Evolutionary conservation across 30 jellyfish, hydroid and myxozoan genomes (phyloP), one percentile per base, ranked within the genome.

Genomic region (Hydractinia symbiolongicarpus): DNA sequence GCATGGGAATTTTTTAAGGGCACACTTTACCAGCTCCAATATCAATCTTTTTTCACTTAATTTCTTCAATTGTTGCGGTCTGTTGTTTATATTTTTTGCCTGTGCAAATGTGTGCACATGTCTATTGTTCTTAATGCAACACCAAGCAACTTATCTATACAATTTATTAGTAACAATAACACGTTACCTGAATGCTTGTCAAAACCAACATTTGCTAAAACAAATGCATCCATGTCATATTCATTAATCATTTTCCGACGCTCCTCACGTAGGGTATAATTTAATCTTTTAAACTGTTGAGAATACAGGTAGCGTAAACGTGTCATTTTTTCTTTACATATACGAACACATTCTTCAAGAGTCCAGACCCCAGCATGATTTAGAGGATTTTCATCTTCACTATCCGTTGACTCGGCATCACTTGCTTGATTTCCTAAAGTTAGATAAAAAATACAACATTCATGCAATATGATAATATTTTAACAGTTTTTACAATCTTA

Each of bases 301-400:
- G 72, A 54, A 61, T 91, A 91, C 53, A 91, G 76, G 70, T 87
- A 67, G 20, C 95, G 95, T 70, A 87, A 74, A 49, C 98, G 93
- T 30, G 67, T 84, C 91, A 91, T 83, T 73, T 91, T 91, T 58
- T 91, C 95, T 56, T 88, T 79, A 66, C 94, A 91, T 8, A 86
- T 86, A 67, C 79, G 83, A 66, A 91, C 64, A 9, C 95, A 89
- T 75, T 91, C 98, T 81, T 91, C 98, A 5, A 91, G 62, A 11
- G 98, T 91, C 98, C 98, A 91, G 4, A 84, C 96, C 61, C 95
- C 96, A 44, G 98, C 98, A 86, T 86, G 95, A 61, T 94, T 79
- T 62, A 91, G 88, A 6, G 95, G 95, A 71, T 87, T 93, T 76
- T 91, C 98, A 72, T 91, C 98, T 55, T 91, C 98, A 80, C 98